Evolutionary conservation across 2,888 invertebrate species (phyloP), one percentile per base, ranked within the genome.

Genomic region (Eristalis pertinax): DNA sequence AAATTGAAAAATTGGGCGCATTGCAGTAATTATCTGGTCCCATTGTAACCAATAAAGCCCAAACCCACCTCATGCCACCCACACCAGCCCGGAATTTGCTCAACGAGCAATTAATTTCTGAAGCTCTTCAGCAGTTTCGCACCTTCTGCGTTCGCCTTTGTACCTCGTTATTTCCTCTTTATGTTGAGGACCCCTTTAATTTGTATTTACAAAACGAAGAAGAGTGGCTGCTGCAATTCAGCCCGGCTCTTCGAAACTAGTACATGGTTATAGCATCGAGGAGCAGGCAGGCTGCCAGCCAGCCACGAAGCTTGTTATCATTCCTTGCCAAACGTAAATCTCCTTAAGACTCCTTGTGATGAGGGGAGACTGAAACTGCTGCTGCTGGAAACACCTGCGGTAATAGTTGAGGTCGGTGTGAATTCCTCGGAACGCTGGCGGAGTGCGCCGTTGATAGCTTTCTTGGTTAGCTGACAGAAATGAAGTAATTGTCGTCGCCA

Each of bases 401-500:
- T 50, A 50, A 69, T 65, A 69, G 43, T 50, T 50, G 50, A 77
- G 38, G 38, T 63, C 19, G 41, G 19, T 35, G 19, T 22, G 63
- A 63, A 26, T 78, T 65, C 29, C 22, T 11, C 13, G 35, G 41
- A 72, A 67, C 41, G 32, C 19, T 64, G 24, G 26, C 58, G 43
- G 41, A n/a, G n/a, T 22, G 22, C 22, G 22, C 15, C 24, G 8
- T 58, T 69, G 13, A 15, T 68, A 24, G 43, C 24, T 15, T 74
- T 22, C 19, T 64, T 1, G 26, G 64, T 35, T 80, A 43, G 7
- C 60, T 74, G 35, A 15, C 35, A 56, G 63, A 70, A 70, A 63
- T 58, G 35, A 63, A 81, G 68, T 69, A 81, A 74, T 75, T 75
- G 75, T 70, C 75, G 76, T 75, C 56, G 29, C 41, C 64, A 82